Evolutionary conservation across 2,113 vertebrate genomes (phyloP).

Genomic region (Hylia prasina): DNA sequence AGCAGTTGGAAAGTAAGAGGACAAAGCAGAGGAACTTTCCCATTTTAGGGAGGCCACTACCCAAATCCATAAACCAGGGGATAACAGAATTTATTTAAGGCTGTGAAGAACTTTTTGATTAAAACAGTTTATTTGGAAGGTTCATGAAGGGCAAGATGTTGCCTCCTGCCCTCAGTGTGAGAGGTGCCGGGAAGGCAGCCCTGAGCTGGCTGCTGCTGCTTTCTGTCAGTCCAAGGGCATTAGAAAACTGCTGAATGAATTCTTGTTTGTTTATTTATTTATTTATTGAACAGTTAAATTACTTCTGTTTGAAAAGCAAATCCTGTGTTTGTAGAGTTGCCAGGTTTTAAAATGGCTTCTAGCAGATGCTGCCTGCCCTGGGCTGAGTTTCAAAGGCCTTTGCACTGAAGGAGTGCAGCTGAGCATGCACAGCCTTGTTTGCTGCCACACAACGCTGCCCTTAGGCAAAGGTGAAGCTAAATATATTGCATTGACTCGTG

Average conservation of each 20-base stretch:
- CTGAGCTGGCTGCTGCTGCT: background rate
- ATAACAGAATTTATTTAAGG: background rate
- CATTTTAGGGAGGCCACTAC: background rate
- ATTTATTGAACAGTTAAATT: background rate
- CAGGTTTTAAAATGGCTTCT: background rate
- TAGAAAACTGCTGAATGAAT: background rate
- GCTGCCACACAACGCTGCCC: background rate
- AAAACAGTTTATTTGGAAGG: background rate
- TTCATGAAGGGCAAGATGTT: background rate
- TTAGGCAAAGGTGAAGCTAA: background rate
- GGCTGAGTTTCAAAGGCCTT: slow-evolving; percentile 14
- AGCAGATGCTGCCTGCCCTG: background rate
- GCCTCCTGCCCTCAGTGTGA: background rate
- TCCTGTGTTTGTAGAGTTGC: background rate
- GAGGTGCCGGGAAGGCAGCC: background rate
- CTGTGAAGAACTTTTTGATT: background rate
- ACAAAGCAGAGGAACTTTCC: background rate
- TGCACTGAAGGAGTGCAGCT: background rate
- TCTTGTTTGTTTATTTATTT: background rate
- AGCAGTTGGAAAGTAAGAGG: background rate
- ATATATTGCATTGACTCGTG: background rate
- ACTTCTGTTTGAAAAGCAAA: background rate
- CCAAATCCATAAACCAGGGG: background rate
- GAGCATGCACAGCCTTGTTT: background rate
- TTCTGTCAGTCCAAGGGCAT: background rate